Conservation (phyloP, 2,888 invertebrate genomes). For the Pherbina coryleti region DNA sequence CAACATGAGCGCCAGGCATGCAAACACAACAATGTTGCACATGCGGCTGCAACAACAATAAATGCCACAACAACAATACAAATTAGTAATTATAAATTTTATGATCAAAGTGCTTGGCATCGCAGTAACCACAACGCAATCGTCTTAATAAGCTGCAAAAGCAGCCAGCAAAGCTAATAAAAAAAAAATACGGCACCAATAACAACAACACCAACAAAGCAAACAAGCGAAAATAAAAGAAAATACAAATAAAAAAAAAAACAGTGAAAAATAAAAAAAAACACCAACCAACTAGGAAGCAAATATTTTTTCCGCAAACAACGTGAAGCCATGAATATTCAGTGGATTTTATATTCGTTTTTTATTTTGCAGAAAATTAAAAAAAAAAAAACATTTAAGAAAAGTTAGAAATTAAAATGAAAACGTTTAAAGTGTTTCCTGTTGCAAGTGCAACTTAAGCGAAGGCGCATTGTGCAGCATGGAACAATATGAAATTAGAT, state of each 20-base stretch:
- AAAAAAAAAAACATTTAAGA: neutral
- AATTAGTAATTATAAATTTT: conserved; percentile 9
- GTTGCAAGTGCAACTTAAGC: neutral
- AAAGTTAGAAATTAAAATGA: neutral
- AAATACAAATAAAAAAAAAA: conserved; percentile 31
- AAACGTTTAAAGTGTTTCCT: conserved; percentile 16
- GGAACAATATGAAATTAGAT: neutral
- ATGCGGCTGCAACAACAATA: neutral
- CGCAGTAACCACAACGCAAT: neutral
- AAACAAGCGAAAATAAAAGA: neutral
- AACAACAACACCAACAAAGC: neutral
- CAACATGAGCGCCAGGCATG: conserved; percentile 17
- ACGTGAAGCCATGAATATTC: conserved; percentile 6
- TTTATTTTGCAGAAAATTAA: neutral
- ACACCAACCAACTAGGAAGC: conserved; percentile 12
- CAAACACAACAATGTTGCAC: conserved; percentile 26
- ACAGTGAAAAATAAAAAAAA: conserved; percentile 40
- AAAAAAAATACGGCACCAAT: conserved; percentile 20
- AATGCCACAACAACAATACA: neutral
- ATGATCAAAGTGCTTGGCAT: neutral
- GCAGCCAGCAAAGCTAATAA: conserved; percentile 40
- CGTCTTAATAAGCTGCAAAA: conserved; percentile 9
- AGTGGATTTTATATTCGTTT: conserved; percentile 3
- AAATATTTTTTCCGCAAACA: conserved; percentile 5
- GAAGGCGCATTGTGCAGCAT: neutral